Evolutionary conservation across 2,113 vertebrate species (phyloP).

Genomic region (Aldabrachelys gigantea): DNA sequence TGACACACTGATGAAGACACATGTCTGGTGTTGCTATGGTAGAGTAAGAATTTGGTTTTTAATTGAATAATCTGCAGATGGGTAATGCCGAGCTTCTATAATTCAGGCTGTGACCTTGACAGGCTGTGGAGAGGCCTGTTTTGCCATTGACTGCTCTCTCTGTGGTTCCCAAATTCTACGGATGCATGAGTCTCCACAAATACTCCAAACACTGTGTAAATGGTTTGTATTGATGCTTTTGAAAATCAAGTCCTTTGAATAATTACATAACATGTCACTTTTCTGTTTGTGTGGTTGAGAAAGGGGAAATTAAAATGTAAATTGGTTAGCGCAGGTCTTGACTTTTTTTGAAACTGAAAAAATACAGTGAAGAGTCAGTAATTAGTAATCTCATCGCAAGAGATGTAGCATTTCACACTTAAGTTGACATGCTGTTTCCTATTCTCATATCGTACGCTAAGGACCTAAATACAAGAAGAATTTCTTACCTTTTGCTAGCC

Average conservation of each 20-base stretch:
- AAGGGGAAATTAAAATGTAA: background rate
- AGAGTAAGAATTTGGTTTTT: constrained; percentile 70
- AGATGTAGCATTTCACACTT: background rate
- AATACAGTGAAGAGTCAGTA: background rate
- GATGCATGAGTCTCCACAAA: constrained; percentile 27
- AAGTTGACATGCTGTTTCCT: background rate
- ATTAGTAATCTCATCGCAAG: background rate
- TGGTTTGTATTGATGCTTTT: background rate
- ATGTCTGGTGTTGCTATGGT: constrained; percentile 56
- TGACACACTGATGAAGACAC: background rate
- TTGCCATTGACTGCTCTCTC: constrained; percentile 58
- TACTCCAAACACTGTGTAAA: background rate
- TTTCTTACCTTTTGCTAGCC: background rate
- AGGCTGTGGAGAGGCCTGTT: constrained; percentile 6
- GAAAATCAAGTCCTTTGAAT: background rate
- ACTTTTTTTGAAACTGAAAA: background rate
- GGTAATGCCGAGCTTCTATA: constrained; percentile 49
- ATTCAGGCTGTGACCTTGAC: constrained; percentile 63
- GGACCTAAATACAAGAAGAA: background rate
- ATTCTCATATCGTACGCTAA: background rate
- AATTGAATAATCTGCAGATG: constrained; percentile 69
- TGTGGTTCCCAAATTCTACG: background rate
- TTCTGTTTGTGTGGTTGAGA: background rate
- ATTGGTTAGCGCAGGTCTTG: background rate
- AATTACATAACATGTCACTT: background rate